phyloP scores from a whole-genome alignment of 2,113 vertebrate genomes.

The Phaethon lepturus region DNA sequence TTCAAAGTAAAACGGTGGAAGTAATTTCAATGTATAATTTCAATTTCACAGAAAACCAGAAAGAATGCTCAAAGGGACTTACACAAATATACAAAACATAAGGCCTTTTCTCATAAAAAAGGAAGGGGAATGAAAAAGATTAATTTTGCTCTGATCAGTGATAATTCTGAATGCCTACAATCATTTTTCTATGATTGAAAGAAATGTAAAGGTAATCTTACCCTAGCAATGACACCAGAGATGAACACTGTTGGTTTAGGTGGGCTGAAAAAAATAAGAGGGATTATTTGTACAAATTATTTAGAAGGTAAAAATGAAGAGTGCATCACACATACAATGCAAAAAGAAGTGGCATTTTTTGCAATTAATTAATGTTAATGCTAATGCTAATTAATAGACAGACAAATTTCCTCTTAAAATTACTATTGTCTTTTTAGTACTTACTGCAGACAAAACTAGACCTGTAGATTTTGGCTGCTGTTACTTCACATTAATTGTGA shows the following conservation, averaged over 20 bases:
- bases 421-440: neutral
- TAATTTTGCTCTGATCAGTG: neutral
- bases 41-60: neutral
- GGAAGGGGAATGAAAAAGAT: neutral
- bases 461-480: neutral
- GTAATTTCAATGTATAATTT: conserved; percentile 10
- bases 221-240: conserved; percentile 95
- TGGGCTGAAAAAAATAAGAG: conserved; percentile 78
- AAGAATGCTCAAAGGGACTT: conserved; percentile 1
- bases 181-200: neutral
- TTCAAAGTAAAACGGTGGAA: neutral
- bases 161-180: neutral
- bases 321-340: neutral
- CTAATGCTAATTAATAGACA: neutral
- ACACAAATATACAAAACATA: neutral
- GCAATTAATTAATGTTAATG: neutral
- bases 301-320: neutral
- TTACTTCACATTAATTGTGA: neutral
- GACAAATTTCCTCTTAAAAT: neutral
- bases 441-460: neutral
- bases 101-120: neutral
- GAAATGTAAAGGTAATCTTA: conserved; percentile 71
- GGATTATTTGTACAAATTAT: neutral
- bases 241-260: conserved; percentile 90
- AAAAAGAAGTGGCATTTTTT: neutral